Evolutionary conservation across 2,797 vertebrate genomes (phyloP).

Genomic region (Lates japonicus): DNA sequence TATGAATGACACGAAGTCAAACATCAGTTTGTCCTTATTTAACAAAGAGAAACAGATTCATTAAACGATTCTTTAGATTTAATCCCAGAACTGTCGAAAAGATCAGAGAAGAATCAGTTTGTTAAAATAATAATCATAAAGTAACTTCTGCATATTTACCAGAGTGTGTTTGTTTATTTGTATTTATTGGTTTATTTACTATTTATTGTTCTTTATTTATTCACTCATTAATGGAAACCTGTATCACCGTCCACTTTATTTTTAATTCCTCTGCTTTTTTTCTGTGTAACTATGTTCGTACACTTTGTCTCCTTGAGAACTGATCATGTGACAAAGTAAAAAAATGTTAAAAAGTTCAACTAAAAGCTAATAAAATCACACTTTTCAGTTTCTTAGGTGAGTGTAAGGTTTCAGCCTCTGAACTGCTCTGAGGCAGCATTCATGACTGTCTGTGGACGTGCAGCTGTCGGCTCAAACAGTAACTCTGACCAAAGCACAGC

Average conservation of each 20-base stretch:
- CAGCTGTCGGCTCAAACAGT: slow-evolving; percentile 33
- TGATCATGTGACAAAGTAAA: not conserved
- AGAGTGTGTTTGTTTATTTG: not conserved
- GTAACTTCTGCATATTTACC: not conserved
- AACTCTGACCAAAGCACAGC: slow-evolving; percentile 21
- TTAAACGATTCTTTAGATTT: not conserved
- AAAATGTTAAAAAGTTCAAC: not conserved
- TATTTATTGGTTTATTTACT: not conserved
- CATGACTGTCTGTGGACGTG: slow-evolving; percentile 33
- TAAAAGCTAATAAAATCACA: not conserved
- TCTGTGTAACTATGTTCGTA: not conserved
- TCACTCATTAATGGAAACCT: not conserved
- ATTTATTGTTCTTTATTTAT: not conserved
- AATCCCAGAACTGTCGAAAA: not conserved
- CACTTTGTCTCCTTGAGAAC: not conserved
- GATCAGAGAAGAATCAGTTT: not conserved
- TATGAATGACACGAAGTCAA: not conserved
- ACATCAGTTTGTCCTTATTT: slow-evolving; percentile 6
- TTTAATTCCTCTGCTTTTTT: not conserved
- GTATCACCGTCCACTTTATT: not conserved
- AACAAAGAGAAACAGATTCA: not conserved
- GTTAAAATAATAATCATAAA: not conserved
- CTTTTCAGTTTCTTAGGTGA: not conserved
- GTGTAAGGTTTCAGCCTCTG: slow-evolving; percentile 33
- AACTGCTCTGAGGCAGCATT: slow-evolving; percentile 29